Conservation (phyloP, 2,797 vertebrate genomes). For the Enteromius unitaeniatus region DNA sequence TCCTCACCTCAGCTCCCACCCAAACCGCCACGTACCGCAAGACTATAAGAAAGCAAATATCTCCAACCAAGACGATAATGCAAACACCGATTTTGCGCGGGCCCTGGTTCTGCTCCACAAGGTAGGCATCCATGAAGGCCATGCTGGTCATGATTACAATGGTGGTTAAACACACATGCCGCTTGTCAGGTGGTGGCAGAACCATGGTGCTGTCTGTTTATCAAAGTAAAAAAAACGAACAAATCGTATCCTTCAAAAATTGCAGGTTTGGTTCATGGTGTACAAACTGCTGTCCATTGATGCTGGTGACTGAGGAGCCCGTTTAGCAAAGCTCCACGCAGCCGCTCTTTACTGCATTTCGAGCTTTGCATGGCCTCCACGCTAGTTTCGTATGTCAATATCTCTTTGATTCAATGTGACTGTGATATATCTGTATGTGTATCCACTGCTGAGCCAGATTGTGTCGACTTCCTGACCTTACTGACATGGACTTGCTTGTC, state of each 20-base stretch:
- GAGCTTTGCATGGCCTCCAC: conserved; percentile 16
- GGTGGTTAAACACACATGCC: conserved; percentile 88
- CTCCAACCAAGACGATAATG: conserved; percentile 78
- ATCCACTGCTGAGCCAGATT: conserved; percentile 42
- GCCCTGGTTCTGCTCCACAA: conserved; percentile 82
- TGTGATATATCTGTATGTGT: not conserved
- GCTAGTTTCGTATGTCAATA: conserved; percentile 2
- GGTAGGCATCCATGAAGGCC: conserved; percentile 89
- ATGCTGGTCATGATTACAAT: conserved; percentile 89
- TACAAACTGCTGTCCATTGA: conserved; percentile 11
- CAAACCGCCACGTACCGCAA: conserved; percentile 79
- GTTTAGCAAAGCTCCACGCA: conserved; percentile 53
- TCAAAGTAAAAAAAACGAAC: conserved; percentile 26
- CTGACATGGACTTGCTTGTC: conserved; percentile 48
- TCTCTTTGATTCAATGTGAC: not conserved
- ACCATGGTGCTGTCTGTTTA: conserved; percentile 76
- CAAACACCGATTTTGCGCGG: conserved; percentile 76
- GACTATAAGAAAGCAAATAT: conserved; percentile 82
- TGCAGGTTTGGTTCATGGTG: conserved; percentile 32
- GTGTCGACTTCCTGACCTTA: conserved; percentile 28
- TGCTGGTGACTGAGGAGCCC: conserved; percentile 33
- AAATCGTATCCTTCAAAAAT: conserved; percentile 16
- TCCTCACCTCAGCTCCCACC: conserved; percentile 84
- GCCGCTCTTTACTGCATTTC: conserved; percentile 19
- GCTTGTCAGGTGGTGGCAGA: conserved; percentile 85